Conservation (phyloP, 2,888 invertebrate genomes). For the Malacosoma neustria region DNA sequence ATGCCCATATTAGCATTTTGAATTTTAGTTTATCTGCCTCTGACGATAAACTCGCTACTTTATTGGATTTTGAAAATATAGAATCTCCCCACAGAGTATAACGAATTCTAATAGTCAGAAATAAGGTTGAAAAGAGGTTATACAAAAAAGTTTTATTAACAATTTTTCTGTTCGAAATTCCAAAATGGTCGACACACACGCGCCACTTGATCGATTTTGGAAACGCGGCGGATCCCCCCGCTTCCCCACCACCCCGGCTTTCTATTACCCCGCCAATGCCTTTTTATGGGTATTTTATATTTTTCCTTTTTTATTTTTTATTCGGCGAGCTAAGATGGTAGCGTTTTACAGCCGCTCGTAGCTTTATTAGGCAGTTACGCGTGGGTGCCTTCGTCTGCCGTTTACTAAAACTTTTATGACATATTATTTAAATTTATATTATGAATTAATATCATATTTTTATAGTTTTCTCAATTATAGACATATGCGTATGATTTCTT, state of each 20-base stretch:
- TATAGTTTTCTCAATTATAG: too few species aligned
- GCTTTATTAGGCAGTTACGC: constrained; percentile 13
- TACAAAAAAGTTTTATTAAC: neutral
- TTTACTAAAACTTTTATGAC: neutral
- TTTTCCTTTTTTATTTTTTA: constrained; percentile 41
- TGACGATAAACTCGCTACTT: too few species aligned
- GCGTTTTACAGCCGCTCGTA: constrained; percentile 26
- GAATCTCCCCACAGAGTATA: too few species aligned
- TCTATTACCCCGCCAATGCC: constrained; percentile 40
- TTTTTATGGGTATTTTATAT: constrained; percentile 47
- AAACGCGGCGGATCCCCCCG: constrained; percentile 31
- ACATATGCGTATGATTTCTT: too few species aligned
- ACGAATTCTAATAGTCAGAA: too few species aligned
- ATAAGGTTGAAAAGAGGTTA: constrained; percentile 1
- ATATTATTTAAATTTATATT: neutral
- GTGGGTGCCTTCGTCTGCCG: constrained; percentile 9
- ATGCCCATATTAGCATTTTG: too few species aligned
- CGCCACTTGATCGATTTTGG: constrained; percentile 66
- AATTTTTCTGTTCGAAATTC: constrained; percentile 25
- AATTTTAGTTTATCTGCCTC: too few species aligned
- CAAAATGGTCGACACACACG: constrained; percentile 58
- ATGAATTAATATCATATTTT: too few species aligned
- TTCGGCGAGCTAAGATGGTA: constrained; percentile 18
- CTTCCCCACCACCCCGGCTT: constrained; percentile 16
- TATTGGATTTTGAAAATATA: too few species aligned